A percentile compares a stretch with the other conserved stretches of the same genome.
Conservation (phyloP, 2,113 vertebrate genomes). For the Limanda limanda region DNA sequence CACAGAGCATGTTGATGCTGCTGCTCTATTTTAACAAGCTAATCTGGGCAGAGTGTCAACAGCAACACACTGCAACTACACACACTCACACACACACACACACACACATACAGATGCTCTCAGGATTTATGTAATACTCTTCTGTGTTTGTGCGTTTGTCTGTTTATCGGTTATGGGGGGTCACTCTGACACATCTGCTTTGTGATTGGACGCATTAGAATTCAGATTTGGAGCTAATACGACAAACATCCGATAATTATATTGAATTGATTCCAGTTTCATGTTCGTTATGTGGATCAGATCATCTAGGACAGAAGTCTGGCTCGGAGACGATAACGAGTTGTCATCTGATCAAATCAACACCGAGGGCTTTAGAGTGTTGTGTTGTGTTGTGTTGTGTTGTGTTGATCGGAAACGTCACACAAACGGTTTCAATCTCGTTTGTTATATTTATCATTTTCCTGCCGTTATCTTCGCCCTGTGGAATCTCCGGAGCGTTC, state of each 20-base stretch:
- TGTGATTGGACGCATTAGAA: background rate
- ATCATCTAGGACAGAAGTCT: background rate
- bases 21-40: conserved; percentile 76
- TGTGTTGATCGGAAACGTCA: no score
- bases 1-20: conserved; percentile 35
- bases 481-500: no score
- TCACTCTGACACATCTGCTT: background rate
- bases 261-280: background rate
- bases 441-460: no score
- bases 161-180: background rate
- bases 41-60: conserved; percentile 49
- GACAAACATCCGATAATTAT: background rate
- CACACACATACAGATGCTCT: conserved; percentile 15
- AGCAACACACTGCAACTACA: background rate
- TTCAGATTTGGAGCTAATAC: background rate
- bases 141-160: background rate
- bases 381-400: no score
- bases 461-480: no score
- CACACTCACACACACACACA: conserved; percentile 7
- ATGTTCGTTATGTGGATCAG: background rate
- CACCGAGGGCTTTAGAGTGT: background rate
- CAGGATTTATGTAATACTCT: no score
- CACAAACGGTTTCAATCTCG: no score
- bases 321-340: background rate
- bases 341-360: background rate